Conservation (phyloP, 2,797 vertebrate species). For the Agapornis canus region DNA sequence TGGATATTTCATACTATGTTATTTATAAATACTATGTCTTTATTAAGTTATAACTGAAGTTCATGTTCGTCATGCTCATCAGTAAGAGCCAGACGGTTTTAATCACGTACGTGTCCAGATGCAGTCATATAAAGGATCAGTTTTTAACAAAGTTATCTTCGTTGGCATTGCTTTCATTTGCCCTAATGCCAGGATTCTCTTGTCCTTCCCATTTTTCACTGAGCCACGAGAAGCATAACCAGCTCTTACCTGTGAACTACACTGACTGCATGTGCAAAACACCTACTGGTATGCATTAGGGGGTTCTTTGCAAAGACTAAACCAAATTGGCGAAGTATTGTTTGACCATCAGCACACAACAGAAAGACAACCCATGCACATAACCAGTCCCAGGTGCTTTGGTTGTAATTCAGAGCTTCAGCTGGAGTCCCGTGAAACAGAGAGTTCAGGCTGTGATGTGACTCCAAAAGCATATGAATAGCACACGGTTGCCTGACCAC, state of each 20-base stretch:
- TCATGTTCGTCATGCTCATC: neutral
- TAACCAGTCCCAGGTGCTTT: neutral
- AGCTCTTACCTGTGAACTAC: neutral
- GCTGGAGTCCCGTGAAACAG: neutral
- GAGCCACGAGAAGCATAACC: neutral
- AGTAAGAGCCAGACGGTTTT: neutral
- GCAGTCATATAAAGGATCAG: neutral
- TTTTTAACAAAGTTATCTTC: slow-evolving; percentile 29
- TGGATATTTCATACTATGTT: neutral
- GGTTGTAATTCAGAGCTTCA: neutral
- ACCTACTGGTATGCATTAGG: neutral
- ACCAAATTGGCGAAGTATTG: neutral
- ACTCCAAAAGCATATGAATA: neutral
- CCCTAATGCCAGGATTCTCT: neutral
- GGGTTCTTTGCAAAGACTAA: neutral
- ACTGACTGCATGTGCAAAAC: neutral
- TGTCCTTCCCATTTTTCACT: neutral
- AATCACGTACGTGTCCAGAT: neutral
- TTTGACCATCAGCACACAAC: neutral
- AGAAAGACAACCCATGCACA: fast-evolving
- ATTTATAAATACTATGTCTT: neutral
- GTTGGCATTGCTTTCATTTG: neutral
- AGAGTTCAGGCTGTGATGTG: neutral
- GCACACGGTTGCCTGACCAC: fast-evolving
- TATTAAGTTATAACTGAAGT: neutral